Percentiles rank a stretch among this genome's conserved stretches.
These are phyloP conservation scores for Brachionus asplanchnoidis DNA, from an alignment of 1,140 invertebrate species.

Conservation along the genomic window DNA sequence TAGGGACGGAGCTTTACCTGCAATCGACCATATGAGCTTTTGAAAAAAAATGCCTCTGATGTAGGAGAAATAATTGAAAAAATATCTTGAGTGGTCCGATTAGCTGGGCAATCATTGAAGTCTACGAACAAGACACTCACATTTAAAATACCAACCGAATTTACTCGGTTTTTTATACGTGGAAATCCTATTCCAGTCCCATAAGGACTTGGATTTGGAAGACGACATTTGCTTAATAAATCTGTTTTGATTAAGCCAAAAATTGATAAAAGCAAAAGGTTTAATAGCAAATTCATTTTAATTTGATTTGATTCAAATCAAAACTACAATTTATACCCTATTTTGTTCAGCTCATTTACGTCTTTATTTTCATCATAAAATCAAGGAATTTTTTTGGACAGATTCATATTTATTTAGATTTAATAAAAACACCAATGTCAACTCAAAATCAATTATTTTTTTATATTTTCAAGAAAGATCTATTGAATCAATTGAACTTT, in stretches of 20 bases:
- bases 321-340: no score
- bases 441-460: no score
- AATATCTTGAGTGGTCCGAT: neutral
- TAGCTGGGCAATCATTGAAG: neutral
- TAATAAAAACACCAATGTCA: no score
- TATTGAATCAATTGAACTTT: no score
- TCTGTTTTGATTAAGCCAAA: neutral
- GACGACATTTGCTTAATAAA: neutral
- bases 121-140: neutral
- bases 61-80: neutral
- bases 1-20: neutral
- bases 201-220: neutral
- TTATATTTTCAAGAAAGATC: no score
- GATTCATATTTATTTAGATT: no score
- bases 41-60: neutral
- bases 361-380: no score
- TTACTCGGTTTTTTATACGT: neutral
- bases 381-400: no score
- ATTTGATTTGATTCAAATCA: neutral
- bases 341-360: no score
- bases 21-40: neutral
- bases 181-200: neutral
- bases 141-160: neutral
- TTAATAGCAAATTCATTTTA: neutral
- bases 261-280: neutral